Evolutionary conservation across 53 echinoderm and acorn worm species (phyloP), one percentile per base, ranked within the genome.

Genomic region (Astropecten irregularis): DNA sequence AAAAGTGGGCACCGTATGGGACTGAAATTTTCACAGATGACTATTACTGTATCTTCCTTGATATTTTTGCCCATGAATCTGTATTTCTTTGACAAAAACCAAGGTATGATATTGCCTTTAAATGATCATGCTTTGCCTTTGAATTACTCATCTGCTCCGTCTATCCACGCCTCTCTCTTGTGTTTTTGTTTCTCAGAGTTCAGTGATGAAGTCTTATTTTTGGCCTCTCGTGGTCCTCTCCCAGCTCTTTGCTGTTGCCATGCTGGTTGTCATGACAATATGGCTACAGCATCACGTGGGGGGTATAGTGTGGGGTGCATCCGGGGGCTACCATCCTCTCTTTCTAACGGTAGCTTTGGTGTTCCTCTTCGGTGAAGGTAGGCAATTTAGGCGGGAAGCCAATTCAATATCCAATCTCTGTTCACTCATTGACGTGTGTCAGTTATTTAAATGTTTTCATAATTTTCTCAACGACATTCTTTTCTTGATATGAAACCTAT

Each of bases 311-410:
- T 89, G 89, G 88, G 83, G 65, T 33, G 71, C 82, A 49, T 19
- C 82, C 10, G 83, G 77, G 39, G 86, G 91, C 23, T 94, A 89
- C 53, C 95, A 94, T 38, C 85, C 89, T 13, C 85, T 94, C 32
- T 64, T 94, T 18, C 83, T 94, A 57, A 86, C 89, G 3, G 71
- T 91, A 11, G 89, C 86, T 11, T 71, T 94, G 85, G 85, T 84
- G 8, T 86, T 94, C 15, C 85, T 94, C 46, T 94, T 89, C 53
- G 95, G 86, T 11, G 91, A 94, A 83, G 95, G 95, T 94, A 73
- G 66, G 79, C 47, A n/a, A 27, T 69, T 53, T 56, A 16, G 65
- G 16, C n/a, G n/a, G n/a, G n/a, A n/a, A n/a, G n/a, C n/a, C n/a
- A 9, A 9, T 66, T 11, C 30, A 9, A 23, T 16, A 38, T 49